phyloP scores from a whole-genome alignment of 2,888 invertebrate species.

The Ommatoiulus sabulosus region DNA sequence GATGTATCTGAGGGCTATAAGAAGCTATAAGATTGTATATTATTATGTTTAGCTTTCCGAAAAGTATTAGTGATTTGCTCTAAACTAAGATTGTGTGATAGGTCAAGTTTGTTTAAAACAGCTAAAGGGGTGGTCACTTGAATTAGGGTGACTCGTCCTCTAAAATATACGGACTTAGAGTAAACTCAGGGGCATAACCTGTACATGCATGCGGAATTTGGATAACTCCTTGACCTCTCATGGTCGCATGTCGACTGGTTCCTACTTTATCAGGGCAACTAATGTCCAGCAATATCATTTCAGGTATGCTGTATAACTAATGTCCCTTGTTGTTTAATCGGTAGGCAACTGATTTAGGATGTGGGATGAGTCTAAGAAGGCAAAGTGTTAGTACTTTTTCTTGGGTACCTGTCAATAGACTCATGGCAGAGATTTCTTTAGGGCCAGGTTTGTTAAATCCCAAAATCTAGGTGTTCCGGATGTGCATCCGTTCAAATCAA shows the following conservation, averaged over 20 bases:
- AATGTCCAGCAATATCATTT: neutral
- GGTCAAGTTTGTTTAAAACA: too few species aligned
- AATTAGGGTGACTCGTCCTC: too few species aligned
- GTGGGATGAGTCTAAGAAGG: neutral
- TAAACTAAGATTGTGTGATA: too few species aligned
- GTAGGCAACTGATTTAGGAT: neutral
- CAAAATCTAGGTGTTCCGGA: too few species aligned
- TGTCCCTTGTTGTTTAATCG: neutral
- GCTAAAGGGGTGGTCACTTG: too few species aligned
- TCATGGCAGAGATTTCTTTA: too few species aligned
- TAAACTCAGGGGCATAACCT: neutral
- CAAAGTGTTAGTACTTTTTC: neutral
- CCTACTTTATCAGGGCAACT: neutral
- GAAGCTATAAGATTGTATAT: too few species aligned
- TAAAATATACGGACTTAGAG: neutral
- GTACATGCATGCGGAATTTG: neutral
- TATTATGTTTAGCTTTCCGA: too few species aligned
- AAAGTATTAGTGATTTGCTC: too few species aligned
- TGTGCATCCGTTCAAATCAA: too few species aligned
- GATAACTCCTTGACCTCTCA: neutral
- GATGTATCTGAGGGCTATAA: too few species aligned
- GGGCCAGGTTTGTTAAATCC: too few species aligned
- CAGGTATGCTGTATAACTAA: neutral
- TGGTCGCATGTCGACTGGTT: fast-evolving
- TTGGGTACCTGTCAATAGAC: neutral